Evolutionary conservation across 2,113 vertebrate species (phyloP).

Genomic region (Lampris incognitus): DNA sequence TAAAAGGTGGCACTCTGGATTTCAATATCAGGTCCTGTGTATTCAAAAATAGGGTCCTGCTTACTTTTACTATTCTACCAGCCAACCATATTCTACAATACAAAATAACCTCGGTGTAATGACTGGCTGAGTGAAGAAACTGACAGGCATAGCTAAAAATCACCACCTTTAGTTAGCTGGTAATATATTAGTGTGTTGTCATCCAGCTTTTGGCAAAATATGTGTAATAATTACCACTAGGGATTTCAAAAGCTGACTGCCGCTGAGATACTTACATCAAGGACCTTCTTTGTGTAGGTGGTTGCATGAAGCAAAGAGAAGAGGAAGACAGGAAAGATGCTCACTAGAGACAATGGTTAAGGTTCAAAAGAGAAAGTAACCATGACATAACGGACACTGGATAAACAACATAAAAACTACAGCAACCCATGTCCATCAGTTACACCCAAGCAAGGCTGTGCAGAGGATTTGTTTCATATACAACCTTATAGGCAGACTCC

Average conservation of each 20-base stretch:
- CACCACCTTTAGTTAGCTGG: conserved; percentile 21
- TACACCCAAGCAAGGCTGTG: too few relatives aligned
- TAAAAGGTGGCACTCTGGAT: too few relatives aligned
- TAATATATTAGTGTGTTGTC: conserved; percentile 1
- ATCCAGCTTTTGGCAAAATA: background rate
- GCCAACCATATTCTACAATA: too few relatives aligned
- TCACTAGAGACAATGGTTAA: conserved; percentile 91
- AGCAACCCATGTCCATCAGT: too few relatives aligned
- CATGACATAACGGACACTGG: background rate
- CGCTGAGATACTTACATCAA: conserved; percentile 90
- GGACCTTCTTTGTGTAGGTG: conserved; percentile 95
- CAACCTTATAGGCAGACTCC: too few relatives aligned
- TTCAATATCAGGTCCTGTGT: too few relatives aligned
- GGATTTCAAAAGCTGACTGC: background rate
- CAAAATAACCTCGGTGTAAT: background rate
- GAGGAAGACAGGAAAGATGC: conserved; percentile 96
- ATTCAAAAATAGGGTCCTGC: too few relatives aligned
- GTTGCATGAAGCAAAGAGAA: conserved; percentile 98
- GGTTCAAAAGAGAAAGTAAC: conserved; percentile 44
- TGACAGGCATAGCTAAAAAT: conserved; percentile 19
- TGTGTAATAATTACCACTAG: conserved; percentile 15
- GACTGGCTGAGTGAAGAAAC: conserved; percentile 9
- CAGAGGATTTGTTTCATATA: too few relatives aligned
- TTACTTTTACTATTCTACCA: conserved; percentile 1
- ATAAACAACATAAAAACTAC: background rate